Evolutionary conservation across 2,888 invertebrate species (phyloP).

Genomic region (Lepetodrilus schrolli): DNA sequence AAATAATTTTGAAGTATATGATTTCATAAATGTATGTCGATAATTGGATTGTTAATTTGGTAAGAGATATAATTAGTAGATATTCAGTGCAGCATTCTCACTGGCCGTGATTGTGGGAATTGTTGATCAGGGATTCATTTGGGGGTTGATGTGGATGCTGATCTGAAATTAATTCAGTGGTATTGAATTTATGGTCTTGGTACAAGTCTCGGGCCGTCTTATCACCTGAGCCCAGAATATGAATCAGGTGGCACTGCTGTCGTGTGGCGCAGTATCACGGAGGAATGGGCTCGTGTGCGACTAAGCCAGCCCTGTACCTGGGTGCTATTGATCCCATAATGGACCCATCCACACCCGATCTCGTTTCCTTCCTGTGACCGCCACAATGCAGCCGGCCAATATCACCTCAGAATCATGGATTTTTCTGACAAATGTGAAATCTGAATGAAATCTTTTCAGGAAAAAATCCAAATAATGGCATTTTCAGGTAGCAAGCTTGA

Average conservation of each 20-base stretch:
- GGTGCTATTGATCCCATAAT: slow-evolving; percentile 14
- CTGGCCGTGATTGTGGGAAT: too few relatives aligned
- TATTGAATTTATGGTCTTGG: not conserved
- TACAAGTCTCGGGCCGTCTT: not conserved
- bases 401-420: slow-evolving; percentile 25
- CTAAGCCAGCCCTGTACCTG: not conserved
- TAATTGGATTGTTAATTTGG: too few relatives aligned
- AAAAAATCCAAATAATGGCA: slow-evolving; percentile 25
- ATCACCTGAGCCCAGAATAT: not conserved
- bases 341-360: slow-evolving; percentile 27
- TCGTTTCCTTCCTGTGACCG: slow-evolving; percentile 14
- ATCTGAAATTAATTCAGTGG: slow-evolving; percentile 8
- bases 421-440: slow-evolving; percentile 27
- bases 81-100: too few relatives aligned
- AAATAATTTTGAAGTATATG: too few relatives aligned
- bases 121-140: too few relatives aligned
- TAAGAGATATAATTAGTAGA: too few relatives aligned
- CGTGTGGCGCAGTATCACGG: not conserved
- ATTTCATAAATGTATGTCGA: too few relatives aligned
- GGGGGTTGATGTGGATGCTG: slow-evolving; percentile 8
- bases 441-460: slow-evolving; percentile 26
- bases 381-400: slow-evolving; percentile 21
- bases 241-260: not conserved
- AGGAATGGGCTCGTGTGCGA: not conserved
- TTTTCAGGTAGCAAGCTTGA: slow-evolving; percentile 21